Percentiles rank a stretch among this genome's conserved stretches.
These are phyloP conservation scores for Crax fasciolata DNA, from an alignment of 2,797 vertebrate genomes.

Conservation along the genomic window DNA sequence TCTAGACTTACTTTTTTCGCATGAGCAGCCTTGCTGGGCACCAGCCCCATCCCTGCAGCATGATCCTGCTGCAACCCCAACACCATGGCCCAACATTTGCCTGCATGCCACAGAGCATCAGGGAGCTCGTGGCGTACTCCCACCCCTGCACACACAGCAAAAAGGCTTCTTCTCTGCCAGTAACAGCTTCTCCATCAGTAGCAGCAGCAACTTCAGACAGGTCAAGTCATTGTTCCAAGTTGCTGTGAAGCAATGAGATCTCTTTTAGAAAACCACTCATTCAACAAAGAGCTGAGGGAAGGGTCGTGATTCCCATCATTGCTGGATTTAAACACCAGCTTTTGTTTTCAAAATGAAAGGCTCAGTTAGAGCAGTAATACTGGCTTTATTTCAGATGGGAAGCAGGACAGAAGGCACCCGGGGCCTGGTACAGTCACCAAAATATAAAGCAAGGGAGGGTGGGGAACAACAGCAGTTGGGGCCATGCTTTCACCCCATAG, in stretches of 20 bases:
- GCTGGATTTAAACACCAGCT: background rate
- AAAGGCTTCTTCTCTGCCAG: background rate
- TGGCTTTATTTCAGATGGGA: background rate
- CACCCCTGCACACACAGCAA: rapidly evolving
- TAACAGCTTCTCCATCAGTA: background rate
- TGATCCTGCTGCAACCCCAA: rapidly evolving
- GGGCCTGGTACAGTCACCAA: background rate
- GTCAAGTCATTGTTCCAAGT: background rate
- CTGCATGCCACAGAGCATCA: no score
- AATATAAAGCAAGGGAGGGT: rapidly evolving
- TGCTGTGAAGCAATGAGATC: rapidly evolving
- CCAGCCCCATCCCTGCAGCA: rapidly evolving
- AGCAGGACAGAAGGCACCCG: background rate
- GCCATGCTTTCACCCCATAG: background rate
- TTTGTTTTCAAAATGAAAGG: background rate
- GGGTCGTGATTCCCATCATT: rapidly evolving
- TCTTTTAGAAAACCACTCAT: background rate
- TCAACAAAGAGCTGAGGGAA: background rate
- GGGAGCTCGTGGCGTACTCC: rapidly evolving
- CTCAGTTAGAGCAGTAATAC: background rate
- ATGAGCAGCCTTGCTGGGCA: rapidly evolving
- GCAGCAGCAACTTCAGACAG: background rate
- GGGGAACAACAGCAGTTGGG: no score
- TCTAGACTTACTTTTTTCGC: background rate
- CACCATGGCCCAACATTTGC: rapidly evolving